Base-by-base conservation (phyloP, 2,888 invertebrate genomes). In the Epinotia demarniana region DNA sequence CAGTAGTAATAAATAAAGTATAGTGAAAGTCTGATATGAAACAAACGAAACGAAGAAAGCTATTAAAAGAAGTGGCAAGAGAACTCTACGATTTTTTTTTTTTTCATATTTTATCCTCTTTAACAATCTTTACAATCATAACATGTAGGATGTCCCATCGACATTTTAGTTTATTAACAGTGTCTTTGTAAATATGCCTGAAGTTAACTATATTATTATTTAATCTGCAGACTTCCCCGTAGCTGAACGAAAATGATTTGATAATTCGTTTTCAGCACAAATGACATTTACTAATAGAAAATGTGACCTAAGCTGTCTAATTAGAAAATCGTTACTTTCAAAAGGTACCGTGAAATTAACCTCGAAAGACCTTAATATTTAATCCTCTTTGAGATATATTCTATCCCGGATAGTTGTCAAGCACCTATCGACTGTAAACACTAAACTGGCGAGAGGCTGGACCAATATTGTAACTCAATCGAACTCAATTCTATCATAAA, bases 241-340 rank as follows among this genome's bases (percentile, higher is more conserved):
- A 66, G 19, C 33, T 18, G 53, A 66, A 49, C 46, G 3, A 27
- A 46, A 18, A 11, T 46, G 16, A 53, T 68, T 62, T 6, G 13
- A 8, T 55, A 68, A 64, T 72, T 43, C 9, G 27, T 63, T 74
- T 69, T 19, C 12, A 55, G n/a, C 39, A 69, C 68, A 69, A 74
- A 74, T 69, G 39, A 16, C 43, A 46, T 27, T 57, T n/a, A 46
- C 19, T 63, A 57, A 53, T 19, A 19, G 27, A 58, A 74, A 57
- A 62, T 69, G 23, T 57, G 55, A 58, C n/a, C 39, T 33, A 68
- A 68, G 55, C 58, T 62, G 55, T 55, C 55, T 63, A 69, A 63
- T 74, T 69, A 68, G 62, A 69, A 73, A 69, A 49, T 74, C 69
- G 69, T 69, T 74, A 57, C 46, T 33, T 74, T 74, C 33, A 63